Evolutionary conservation across 2,888 invertebrate genomes (phyloP).

Genomic region (Tenthredo amoena): DNA sequence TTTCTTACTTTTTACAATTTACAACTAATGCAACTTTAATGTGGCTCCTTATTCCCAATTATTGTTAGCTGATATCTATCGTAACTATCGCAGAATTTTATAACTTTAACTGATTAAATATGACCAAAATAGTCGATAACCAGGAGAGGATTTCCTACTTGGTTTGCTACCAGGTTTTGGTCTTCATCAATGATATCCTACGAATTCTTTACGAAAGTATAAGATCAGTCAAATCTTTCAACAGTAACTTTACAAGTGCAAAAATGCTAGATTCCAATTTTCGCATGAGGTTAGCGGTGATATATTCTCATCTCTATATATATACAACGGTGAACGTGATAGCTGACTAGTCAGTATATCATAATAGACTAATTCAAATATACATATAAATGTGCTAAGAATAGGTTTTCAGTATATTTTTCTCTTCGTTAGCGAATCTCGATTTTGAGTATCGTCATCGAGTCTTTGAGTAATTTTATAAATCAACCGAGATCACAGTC

Average conservation of each 20-base stretch:
- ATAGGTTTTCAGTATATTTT: not conserved
- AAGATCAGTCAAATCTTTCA: constrained; percentile 14
- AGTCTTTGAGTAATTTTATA: not conserved
- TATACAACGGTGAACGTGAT: not conserved
- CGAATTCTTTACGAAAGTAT: not conserved
- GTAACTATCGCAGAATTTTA: not conserved
- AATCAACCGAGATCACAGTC: not conserved
- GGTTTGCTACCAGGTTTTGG: not conserved
- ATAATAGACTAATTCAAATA: not conserved
- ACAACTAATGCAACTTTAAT: not conserved
- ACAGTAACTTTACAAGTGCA: not conserved
- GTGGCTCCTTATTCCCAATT: not conserved
- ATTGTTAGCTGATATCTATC: not conserved
- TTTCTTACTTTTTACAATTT: not conserved
- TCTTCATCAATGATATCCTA: not conserved
- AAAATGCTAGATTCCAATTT: not conserved
- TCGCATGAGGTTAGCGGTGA: not conserved
- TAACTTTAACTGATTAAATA: not conserved
- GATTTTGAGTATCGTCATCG: not conserved
- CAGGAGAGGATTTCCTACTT: not conserved
- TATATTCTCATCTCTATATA: not conserved
- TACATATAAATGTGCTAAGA: not conserved
- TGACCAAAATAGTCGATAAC: not conserved
- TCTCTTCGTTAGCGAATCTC: not conserved
- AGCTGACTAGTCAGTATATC: not conserved